phyloP scores from a whole-genome alignment of 2,113 vertebrate genomes.

The Anarrhichthys ocellatus region DNA sequence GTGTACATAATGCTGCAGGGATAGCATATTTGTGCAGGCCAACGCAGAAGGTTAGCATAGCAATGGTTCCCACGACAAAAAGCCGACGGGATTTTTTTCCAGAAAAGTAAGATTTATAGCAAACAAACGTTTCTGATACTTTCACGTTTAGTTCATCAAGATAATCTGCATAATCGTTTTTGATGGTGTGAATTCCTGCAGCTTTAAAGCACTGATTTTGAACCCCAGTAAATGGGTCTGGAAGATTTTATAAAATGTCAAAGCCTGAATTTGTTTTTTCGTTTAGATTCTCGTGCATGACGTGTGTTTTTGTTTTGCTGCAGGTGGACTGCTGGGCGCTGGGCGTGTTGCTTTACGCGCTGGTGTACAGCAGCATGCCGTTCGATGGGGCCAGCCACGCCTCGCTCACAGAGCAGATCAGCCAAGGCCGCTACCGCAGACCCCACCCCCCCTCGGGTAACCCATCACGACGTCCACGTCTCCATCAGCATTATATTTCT shows the following conservation, averaged over 20 bases:
- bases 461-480: background rate
- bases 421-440: constrained; percentile 79
- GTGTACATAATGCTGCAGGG: background rate
- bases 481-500: background rate
- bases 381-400: constrained; percentile 81
- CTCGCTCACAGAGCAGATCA: constrained; percentile 83
- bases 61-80: too few relatives aligned
- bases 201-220: background rate
- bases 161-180: too few relatives aligned
- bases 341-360: constrained; percentile 83
- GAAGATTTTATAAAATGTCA: too few relatives aligned
- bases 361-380: constrained; percentile 86
- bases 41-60: too few relatives aligned
- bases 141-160: too few relatives aligned
- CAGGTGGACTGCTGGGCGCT: constrained; percentile 88
- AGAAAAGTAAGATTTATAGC: too few relatives aligned
- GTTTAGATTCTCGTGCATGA: background rate
- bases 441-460: constrained; percentile 83
- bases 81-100: too few relatives aligned
- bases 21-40: too few relatives aligned
- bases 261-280: too few relatives aligned
- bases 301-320: constrained; percentile 32
- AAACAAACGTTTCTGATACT: too few relatives aligned
- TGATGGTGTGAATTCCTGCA: too few relatives aligned
- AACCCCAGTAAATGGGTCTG: background rate